Percentiles rank a stretch among this genome's conserved stretches.
These are phyloP conservation scores for Ypsolopha sequella DNA, from an alignment of 2,888 invertebrate species.

Conservation along the genomic window DNA sequence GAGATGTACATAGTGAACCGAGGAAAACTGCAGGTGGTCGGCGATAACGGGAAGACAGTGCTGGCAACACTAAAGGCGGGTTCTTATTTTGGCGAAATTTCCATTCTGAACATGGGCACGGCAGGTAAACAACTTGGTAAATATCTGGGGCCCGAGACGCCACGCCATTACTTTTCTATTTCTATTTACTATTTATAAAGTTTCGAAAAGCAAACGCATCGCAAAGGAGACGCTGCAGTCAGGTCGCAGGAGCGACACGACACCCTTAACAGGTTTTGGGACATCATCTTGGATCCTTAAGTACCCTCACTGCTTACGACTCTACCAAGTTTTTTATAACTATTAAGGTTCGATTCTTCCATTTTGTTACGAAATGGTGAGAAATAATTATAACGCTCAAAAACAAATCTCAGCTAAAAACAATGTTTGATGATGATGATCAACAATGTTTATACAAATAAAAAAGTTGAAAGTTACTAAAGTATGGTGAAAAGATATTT, in stretches of 20 bases:
- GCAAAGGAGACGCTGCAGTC: conserved; percentile 66
- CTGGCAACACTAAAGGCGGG: conserved; percentile 98
- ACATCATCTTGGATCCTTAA: conserved; percentile 40
- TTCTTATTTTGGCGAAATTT: conserved; percentile 99
- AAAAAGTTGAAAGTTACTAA: too few species aligned
- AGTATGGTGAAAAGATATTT: too few species aligned
- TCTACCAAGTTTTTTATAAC: background rate
- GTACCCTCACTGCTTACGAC: conserved; percentile 6
- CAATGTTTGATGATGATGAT: too few species aligned
- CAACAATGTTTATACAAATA: too few species aligned
- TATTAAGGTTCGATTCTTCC: too few species aligned
- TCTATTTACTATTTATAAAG: conserved; percentile 39
- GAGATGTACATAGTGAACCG: conserved; percentile 99
- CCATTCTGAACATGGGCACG: conserved; percentile 99
- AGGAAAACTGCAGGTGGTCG: conserved; percentile 94
- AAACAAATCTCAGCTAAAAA: too few species aligned
- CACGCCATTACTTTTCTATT: conserved; percentile 66
- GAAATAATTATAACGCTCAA: too few species aligned
- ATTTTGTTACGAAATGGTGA: too few species aligned
- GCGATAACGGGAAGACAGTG: conserved; percentile 95
- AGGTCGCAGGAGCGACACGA: conserved; percentile 65
- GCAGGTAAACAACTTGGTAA: conserved; percentile 98
- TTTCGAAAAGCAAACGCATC: conserved; percentile 61
- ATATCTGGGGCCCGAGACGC: conserved; percentile 78
- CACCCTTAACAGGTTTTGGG: conserved; percentile 62